Evolutionary conservation across 2,888 invertebrate genomes (phyloP).

Genomic region (Nemurella pictetii): DNA sequence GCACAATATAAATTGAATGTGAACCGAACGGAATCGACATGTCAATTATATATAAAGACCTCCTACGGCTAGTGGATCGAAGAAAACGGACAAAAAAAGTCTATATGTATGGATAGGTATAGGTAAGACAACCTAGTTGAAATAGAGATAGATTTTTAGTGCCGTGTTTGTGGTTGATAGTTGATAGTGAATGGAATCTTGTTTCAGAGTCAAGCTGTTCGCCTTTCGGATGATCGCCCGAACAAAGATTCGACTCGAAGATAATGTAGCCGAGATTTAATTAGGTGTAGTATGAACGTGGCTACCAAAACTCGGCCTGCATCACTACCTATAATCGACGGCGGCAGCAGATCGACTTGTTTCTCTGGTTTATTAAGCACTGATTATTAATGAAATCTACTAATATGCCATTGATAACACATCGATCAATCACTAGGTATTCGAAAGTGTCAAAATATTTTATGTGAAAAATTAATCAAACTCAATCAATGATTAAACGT

Average conservation of each 20-base stretch:
- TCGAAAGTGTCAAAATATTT: neutral
- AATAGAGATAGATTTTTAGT: neutral
- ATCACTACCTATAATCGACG: neutral
- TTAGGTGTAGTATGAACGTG: neutral
- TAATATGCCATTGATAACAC: neutral
- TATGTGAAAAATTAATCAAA: neutral
- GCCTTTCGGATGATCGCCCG: neutral
- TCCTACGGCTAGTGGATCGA: neutral
- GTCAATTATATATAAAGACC: slow-evolving; percentile 37
- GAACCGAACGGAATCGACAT: slow-evolving; percentile 30
- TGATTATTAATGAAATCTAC: neutral
- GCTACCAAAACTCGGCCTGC: too few species aligned
- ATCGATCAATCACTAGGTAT: neutral
- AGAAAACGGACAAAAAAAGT: neutral
- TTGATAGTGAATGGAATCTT: neutral
- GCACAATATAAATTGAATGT: slow-evolving; percentile 37
- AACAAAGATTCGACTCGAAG: neutral
- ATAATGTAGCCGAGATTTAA: neutral
- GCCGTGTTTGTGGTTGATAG: neutral
- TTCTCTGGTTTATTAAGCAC: neutral
- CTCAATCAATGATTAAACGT: neutral
- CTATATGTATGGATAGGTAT: neutral
- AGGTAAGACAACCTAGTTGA: neutral
- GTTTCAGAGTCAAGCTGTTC: neutral
- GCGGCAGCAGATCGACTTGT: neutral